Conservation (phyloP, 2,797 vertebrate species). For the Myripristis jacobus region DNA sequence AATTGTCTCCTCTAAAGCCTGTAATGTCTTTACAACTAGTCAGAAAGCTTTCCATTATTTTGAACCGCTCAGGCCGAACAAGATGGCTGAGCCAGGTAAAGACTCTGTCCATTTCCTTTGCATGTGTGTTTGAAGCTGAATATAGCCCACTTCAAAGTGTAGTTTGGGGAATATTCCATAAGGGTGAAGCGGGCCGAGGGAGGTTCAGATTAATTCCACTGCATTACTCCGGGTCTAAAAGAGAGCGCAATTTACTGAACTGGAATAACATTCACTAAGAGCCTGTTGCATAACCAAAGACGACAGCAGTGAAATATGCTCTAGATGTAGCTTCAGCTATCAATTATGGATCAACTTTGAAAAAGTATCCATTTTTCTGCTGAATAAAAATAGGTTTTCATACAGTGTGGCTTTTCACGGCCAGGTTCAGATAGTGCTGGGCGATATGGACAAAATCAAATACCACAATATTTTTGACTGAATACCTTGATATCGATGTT, state of each 20-base stretch:
- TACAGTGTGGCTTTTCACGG: slow-evolving; percentile 21
- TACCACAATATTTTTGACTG: no score
- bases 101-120: slow-evolving; percentile 46
- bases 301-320: slow-evolving; percentile 53
- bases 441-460: no score
- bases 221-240: slow-evolving; percentile 68
- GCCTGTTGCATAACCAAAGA: slow-evolving; percentile 62
- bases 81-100: slow-evolving; percentile 58
- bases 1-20: slow-evolving; percentile 49
- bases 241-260: slow-evolving; percentile 46
- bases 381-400: slow-evolving; percentile 54
- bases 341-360: slow-evolving; percentile 70
- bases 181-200: slow-evolving; percentile 46
- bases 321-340: slow-evolving; percentile 55
- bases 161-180: slow-evolving; percentile 38
- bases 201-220: slow-evolving; percentile 63
- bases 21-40: slow-evolving; percentile 53
- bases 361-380: slow-evolving; percentile 60
- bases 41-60: slow-evolving; percentile 20
- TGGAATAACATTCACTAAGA: slow-evolving; percentile 68
- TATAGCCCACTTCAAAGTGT: slow-evolving; percentile 56
- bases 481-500: no score
- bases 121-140: slow-evolving; percentile 43
- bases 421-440: no score
- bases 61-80: slow-evolving; percentile 36